phyloP scores from a whole-genome alignment of 2,113 vertebrate species.

The Rissa tridactyla region DNA sequence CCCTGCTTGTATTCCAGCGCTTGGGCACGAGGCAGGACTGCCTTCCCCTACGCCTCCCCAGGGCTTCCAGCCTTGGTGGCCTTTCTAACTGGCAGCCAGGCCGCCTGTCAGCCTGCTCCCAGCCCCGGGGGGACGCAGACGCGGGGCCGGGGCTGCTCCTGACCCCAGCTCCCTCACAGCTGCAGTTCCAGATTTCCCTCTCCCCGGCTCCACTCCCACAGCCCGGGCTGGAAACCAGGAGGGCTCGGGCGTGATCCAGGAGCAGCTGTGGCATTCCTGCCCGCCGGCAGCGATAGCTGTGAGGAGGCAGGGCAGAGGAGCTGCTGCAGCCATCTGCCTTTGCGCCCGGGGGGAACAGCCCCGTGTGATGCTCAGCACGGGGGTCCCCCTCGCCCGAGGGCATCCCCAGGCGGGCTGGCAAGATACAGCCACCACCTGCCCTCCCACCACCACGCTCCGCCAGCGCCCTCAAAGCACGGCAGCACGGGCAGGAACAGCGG shows the following conservation, averaged over 20 bases:
- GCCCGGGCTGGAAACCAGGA: background rate
- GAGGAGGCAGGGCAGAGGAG: background rate
- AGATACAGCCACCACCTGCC: background rate
- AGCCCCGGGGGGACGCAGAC: background rate
- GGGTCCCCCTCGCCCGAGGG: background rate
- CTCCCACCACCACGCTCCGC: background rate
- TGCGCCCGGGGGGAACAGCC: background rate
- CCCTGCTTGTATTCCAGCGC: background rate
- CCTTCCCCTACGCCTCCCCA: background rate
- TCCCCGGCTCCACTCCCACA: background rate
- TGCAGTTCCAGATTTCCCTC: background rate
- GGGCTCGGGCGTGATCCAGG: background rate
- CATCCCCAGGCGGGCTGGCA: rapidly evolving
- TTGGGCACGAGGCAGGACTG: background rate
- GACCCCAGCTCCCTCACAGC: background rate
- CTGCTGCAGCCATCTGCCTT: background rate
- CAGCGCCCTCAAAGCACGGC: background rate
- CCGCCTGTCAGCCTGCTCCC: background rate
- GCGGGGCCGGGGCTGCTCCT: background rate
- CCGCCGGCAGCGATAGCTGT: rapidly evolving
- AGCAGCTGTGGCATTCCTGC: background rate
- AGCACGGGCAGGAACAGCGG: background rate
- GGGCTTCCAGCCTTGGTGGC: background rate
- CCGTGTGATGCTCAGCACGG: rapidly evolving
- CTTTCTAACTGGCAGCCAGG: no score